A percentile compares a stretch with the other conserved stretches of the same genome.
These are phyloP conservation scores for Sula dactylatra DNA, from an alignment of 2,113 vertebrate genomes.

Conservation along the genomic window DNA sequence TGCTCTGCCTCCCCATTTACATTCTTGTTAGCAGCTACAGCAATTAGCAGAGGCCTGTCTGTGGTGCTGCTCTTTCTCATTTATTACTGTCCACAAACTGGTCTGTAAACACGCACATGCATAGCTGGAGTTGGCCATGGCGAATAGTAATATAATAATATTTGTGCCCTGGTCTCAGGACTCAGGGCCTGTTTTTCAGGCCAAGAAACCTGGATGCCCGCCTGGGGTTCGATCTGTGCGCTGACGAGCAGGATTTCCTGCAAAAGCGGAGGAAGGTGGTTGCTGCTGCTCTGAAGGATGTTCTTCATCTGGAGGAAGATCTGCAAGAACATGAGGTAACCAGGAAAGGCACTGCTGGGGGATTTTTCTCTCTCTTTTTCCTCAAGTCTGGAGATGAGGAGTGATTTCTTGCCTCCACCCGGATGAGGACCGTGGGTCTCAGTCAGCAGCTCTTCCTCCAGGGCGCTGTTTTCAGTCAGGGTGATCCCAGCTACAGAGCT, in stretches of 20 bases:
- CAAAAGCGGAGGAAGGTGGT: slow-evolving; percentile 75
- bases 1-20: background rate
- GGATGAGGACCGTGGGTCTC: background rate
- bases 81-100: background rate
- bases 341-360: background rate
- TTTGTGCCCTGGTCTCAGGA: slow-evolving; percentile 47
- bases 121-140: background rate
- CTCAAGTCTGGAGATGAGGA: background rate
- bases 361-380: background rate
- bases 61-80: background rate
- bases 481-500: background rate
- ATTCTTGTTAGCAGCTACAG: background rate
- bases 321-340: slow-evolving; percentile 75
- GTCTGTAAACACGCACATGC: background rate
- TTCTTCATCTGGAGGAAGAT: slow-evolving; percentile 74
- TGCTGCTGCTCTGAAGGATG: slow-evolving; percentile 70
- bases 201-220: slow-evolving; percentile 71
- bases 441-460: background rate
- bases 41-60: background rate
- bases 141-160: background rate
- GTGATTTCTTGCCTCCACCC: background rate
- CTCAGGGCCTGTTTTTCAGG: slow-evolving; percentile 55
- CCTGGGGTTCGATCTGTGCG: slow-evolving; percentile 78
- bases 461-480: background rate
- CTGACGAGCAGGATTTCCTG: slow-evolving; percentile 78